Evolutionary conservation across 2,888 invertebrate genomes (phyloP), one percentile per base, ranked within the genome.

Genomic region (Brachyptera putata): DNA sequence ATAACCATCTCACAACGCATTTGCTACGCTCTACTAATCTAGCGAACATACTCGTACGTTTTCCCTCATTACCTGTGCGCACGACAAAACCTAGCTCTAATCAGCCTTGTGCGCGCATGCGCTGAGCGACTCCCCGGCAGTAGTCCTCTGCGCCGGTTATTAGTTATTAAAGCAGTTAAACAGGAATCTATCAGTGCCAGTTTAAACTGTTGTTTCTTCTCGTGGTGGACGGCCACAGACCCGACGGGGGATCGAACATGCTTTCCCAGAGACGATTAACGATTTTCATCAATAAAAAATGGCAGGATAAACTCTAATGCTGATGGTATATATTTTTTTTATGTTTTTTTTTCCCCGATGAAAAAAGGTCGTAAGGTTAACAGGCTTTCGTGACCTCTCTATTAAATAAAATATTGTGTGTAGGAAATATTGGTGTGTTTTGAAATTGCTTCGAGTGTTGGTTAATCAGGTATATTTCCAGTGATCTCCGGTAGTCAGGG

Each of bases 321-420:
- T 53, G 21, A 36, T 53, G 34, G 36, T 53, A 53, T 34, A 16
- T 43, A 16, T 43, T 14, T 16, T 43, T n/a, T 18, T 43, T 21
- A 18, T 53, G 30, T 50, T 34, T n/a, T 46, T 46, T 46, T 39
- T 46, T 46, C n/a, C 21, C 46, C 24, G 24, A 46, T 21, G 34
- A 22, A 24, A 21, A 25, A 50, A 55, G 55, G 43, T 60, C 60
- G 11, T 41, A 43, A 60, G 60, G 60, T 60, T 60, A 60, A 60
- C 50, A 46, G 49, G 39, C 56, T 60, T 55, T 56, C 60, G 60
- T 56, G 60, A 57, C 49, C 60, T 57, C 57, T 60, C 57, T 56
- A 60, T 56, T 60, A 59, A n/a, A n/a, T n/a, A n/a, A 53, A 57
- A 48, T 39, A 46, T 24, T 46, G 16, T 21, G 46, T 46, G 46